These are phyloP conservation scores for Biston stratarius DNA, from an alignment of 2,888 invertebrate genomes.

Conservation along the genomic window DNA sequence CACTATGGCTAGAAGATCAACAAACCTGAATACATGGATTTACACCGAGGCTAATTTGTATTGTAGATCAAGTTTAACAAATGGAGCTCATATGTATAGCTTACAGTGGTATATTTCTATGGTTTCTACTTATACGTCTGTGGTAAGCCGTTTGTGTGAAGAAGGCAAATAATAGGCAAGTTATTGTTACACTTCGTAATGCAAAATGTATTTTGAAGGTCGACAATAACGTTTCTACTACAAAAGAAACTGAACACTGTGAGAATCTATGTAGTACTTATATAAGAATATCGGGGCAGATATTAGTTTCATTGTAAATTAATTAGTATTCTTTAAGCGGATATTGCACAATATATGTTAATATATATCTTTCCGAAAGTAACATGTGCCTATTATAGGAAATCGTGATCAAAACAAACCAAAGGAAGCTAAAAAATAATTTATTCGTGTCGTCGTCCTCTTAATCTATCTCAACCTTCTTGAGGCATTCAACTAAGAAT, in stretches of 20 bases:
- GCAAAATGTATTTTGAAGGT: constrained; percentile 10
- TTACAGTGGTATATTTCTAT: too few relatives aligned
- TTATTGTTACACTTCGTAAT: too few relatives aligned
- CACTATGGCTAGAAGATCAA: constrained; percentile 23
- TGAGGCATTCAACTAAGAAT: background rate
- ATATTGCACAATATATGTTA: constrained; percentile 22
- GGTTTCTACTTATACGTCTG: too few relatives aligned
- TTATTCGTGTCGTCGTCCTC: constrained; percentile 18
- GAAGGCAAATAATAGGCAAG: too few relatives aligned
- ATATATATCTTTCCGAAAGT: constrained; percentile 8
- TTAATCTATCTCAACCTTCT: constrained; percentile 16
- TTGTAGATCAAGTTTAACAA: constrained; percentile 59
- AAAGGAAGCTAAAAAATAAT: constrained; percentile 9
- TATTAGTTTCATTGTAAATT: constrained; percentile 7
- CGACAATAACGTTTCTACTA: constrained; percentile 13
- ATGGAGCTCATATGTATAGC: constrained; percentile 60
- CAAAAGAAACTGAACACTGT: constrained; percentile 9
- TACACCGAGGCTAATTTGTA: constrained; percentile 60
- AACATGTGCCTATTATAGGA: constrained; percentile 2
- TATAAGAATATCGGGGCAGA: background rate
- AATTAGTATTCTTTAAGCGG: constrained; percentile 21
- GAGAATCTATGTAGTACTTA: background rate
- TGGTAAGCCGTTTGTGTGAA: too few relatives aligned
- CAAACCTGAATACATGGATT: constrained; percentile 68
- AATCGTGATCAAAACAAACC: constrained; percentile 11